Evolutionary conservation across 92 coral and sea anemone genomes (phyloP).

Genomic region (Phymanthus crucifer): DNA sequence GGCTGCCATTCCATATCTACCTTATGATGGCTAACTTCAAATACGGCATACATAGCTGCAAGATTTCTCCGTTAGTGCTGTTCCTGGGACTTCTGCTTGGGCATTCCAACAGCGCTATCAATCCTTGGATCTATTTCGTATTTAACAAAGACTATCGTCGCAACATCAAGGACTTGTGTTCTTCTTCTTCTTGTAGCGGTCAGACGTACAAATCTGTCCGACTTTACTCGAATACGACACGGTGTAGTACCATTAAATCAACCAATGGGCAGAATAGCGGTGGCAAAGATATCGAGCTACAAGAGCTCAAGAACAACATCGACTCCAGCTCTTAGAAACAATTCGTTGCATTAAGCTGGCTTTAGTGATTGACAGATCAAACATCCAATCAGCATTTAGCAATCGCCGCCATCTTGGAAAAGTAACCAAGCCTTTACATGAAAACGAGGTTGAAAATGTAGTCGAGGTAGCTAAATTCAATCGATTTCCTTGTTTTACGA

Average conservation of each 20-base stretch:
- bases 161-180: constrained; percentile 36
- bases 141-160: constrained; percentile 72
- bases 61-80: constrained; percentile 35
- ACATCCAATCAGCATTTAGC: background rate
- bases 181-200: constrained; percentile 11
- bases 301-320: constrained; percentile 22
- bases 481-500: too few relatives aligned
- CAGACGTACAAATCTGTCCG: background rate
- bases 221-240: constrained; percentile 1
- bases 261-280: constrained; percentile 32
- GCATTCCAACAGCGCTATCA: constrained; percentile 75
- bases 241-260: constrained; percentile 28
- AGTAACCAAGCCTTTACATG: background rate
- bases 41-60: constrained; percentile 30
- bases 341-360: background rate
- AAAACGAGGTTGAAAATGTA: background rate
- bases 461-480: too few relatives aligned
- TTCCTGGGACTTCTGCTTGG: constrained; percentile 66
- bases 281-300: constrained; percentile 17
- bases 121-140: constrained; percentile 74
- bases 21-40: constrained; percentile 36
- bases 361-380: background rate
- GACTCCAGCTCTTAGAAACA: constrained; percentile 18
- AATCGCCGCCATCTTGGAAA: background rate
- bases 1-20: constrained; percentile 68